These are phyloP conservation scores for Acanthopagrus latus DNA, from an alignment of 2,797 vertebrate species.

Conservation along the genomic window DNA sequence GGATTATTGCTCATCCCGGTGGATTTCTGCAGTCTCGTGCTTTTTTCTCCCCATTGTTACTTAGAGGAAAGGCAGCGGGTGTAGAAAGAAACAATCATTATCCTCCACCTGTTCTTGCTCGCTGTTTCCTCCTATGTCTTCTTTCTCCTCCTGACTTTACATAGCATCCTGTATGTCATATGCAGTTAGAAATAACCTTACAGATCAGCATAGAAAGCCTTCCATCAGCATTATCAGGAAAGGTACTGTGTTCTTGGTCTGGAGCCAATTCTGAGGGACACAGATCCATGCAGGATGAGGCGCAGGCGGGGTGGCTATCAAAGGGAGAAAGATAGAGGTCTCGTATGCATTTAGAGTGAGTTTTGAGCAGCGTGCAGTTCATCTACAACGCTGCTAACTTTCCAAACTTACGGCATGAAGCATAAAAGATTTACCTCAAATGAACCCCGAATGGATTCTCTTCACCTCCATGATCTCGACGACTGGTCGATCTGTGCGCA, in stretches of 20 bases:
- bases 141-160: conserved; percentile 17
- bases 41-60: conserved; percentile 35
- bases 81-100: conserved; percentile 51
- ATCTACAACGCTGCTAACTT: conserved; percentile 30
- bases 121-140: conserved; percentile 29
- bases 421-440: conserved; percentile 38
- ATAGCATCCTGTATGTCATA: conserved; percentile 12
- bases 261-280: conserved; percentile 49
- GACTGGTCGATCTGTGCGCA: conserved; percentile 13
- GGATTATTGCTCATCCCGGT: conserved; percentile 56
- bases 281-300: conserved; percentile 37
- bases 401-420: conserved; percentile 19
- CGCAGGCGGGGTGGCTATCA: conserved; percentile 16
- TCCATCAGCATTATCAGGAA: conserved; percentile 56
- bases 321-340: conserved; percentile 31
- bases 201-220: conserved; percentile 54
- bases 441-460: conserved; percentile 48
- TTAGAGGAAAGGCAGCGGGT: conserved; percentile 44
- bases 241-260: conserved; percentile 58
- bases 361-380: conserved; percentile 32
- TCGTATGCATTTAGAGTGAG: conserved; percentile 11
- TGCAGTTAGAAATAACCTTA: conserved; percentile 59
- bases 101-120: conserved; percentile 22
- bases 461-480: conserved; percentile 20
- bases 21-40: conserved; percentile 43